Percentiles rank a stretch among this genome's conserved stretches.
phyloP scores from a whole-genome alignment of 2,113 vertebrate species.

The Protobothrops flavoviridis region DNA sequence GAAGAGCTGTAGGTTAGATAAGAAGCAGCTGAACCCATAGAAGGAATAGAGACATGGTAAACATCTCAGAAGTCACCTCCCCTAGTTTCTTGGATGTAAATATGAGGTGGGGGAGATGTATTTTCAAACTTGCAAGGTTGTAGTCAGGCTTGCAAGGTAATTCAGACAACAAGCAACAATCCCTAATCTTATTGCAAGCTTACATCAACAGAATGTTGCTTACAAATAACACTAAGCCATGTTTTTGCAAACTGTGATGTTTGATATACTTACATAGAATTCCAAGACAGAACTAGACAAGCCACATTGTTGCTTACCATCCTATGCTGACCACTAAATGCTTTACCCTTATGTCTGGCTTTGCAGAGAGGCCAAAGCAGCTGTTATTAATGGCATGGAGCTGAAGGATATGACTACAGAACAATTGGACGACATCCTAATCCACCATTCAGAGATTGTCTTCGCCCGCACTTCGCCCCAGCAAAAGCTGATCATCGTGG shows the following conservation, averaged over 20 bases:
- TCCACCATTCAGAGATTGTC: conserved; percentile 72
- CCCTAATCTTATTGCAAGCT: background rate
- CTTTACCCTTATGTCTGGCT: background rate
- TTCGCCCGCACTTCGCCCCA: conserved; percentile 80
- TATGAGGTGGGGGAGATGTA: background rate
- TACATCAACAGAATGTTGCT: background rate
- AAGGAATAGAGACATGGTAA: background rate
- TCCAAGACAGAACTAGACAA: background rate
- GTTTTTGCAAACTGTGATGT: background rate
- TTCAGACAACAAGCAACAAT: background rate
- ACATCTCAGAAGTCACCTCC: background rate
- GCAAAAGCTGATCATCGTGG: conserved; percentile 79
- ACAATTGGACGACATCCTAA: conserved; percentile 72
- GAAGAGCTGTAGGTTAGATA: background rate
- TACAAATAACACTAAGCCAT: background rate
- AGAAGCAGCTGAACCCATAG: background rate
- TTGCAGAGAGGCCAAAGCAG: conserved; percentile 73
- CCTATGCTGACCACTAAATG: background rate
- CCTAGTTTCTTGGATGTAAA: background rate
- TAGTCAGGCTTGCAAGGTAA: background rate
- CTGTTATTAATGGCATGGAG: conserved; percentile 76
- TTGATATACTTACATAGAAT: background rate
- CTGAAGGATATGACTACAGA: conserved; percentile 75
- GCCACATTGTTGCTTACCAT: background rate
- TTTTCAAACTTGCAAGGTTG: background rate